phyloP scores from a whole-genome alignment of 2,888 invertebrate genomes.

The Barypeithes pellucidus region DNA sequence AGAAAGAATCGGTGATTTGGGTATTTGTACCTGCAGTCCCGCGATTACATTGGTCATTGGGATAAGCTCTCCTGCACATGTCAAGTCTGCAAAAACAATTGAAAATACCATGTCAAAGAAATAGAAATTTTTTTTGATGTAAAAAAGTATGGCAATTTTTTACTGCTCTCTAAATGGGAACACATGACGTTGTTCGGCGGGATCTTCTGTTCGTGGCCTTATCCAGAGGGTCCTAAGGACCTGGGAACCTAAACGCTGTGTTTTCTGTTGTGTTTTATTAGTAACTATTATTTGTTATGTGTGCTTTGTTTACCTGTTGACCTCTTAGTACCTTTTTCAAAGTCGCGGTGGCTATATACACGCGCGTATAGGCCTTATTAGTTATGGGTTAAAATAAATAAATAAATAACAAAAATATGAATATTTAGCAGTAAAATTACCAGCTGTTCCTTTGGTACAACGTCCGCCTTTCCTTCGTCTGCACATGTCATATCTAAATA shows the following conservation, averaged over 20 bases:
- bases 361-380: constrained; percentile 22
- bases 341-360: constrained; percentile 43
- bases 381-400: constrained; percentile 35
- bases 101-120: constrained; percentile 18
- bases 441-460: constrained; percentile 98
- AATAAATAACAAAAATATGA: constrained; percentile 50
- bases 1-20: constrained; percentile 26
- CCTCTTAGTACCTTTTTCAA: constrained; percentile 1
- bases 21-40: constrained; percentile 93
- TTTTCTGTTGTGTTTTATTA: constrained; percentile 16
- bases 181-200: not conserved
- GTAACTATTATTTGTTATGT: constrained; percentile 13
- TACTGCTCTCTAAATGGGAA: too few relatives aligned
- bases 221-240: not conserved
- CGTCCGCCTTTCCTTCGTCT: constrained; percentile 96
- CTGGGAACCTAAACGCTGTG: not conserved
- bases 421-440: constrained; percentile 74
- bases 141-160: too few relatives aligned
- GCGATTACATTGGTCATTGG: constrained; percentile 96
- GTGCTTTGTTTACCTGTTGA: not conserved
- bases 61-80: constrained; percentile 97
- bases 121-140: not conserved
- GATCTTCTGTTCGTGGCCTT: not conserved
- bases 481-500: constrained; percentile 96
- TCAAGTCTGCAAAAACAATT: constrained; percentile 88